Conservation (phyloP, 2,888 invertebrate genomes). For the Melanostoma mellinum region DNA sequence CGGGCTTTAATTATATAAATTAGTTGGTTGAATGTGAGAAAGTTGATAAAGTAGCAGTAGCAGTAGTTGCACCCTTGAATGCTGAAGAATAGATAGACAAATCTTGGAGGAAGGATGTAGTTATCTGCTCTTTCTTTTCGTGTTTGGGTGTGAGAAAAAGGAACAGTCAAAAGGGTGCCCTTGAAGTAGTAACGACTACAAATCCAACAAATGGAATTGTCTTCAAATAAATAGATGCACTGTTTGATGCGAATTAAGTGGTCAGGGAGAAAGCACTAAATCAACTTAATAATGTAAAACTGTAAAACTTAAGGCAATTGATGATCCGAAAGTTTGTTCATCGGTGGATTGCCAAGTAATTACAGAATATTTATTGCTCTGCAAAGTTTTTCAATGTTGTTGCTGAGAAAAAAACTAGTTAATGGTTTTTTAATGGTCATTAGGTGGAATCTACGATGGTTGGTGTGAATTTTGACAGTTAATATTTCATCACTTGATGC, state of each 20-base stretch:
- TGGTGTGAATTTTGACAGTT: slow-evolving; percentile 27
- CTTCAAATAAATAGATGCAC: slow-evolving; percentile 27
- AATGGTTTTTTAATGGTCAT: slow-evolving; percentile 57
- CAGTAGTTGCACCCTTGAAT: slow-evolving; percentile 12
- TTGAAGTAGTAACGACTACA: not conserved
- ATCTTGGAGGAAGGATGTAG: slow-evolving; percentile 2
- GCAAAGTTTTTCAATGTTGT: slow-evolving; percentile 36
- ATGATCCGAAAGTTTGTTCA: slow-evolving; percentile 55
- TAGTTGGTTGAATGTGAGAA: slow-evolving; percentile 57
- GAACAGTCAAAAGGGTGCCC: not conserved
- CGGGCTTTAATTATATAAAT: slow-evolving; percentile 68
- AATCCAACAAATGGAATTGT: slow-evolving; percentile 1
- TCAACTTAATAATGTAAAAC: slow-evolving; percentile 51
- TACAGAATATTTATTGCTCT: slow-evolving; percentile 55
- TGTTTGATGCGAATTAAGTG: slow-evolving; percentile 19
- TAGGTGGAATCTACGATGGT: slow-evolving; percentile 9
- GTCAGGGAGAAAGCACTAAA: slow-evolving; percentile 13
- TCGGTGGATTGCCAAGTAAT: slow-evolving; percentile 65
- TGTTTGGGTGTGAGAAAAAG: not conserved
- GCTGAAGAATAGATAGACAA: slow-evolving; percentile 1
- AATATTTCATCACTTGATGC: not conserved
- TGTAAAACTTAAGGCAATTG: slow-evolving; percentile 53
- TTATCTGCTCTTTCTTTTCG: slow-evolving; percentile 3
- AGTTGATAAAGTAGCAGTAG: slow-evolving; percentile 41
- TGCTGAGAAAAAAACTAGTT: not conserved